Conservation (phyloP, 2,888 invertebrate genomes). For the Clepsis dumicolana region DNA sequence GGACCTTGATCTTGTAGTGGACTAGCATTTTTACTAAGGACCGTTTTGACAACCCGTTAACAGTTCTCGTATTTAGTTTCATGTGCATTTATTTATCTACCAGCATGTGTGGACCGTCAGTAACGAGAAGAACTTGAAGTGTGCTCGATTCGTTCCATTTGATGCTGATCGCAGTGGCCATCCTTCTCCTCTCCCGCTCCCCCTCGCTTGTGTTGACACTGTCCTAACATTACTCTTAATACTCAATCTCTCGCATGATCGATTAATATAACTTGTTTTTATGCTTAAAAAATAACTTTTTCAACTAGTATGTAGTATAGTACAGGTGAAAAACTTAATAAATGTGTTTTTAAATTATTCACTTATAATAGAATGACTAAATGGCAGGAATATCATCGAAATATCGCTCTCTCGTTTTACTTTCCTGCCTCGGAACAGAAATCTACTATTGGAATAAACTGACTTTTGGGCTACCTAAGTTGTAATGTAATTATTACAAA, state of each 20-base stretch:
- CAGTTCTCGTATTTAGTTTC: slow-evolving; percentile 75
- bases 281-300: slow-evolving; percentile 71
- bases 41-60: slow-evolving; percentile 69
- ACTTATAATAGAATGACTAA: slow-evolving; percentile 28
- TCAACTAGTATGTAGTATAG: slow-evolving; percentile 15
- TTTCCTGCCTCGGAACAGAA: neutral
- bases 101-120: slow-evolving; percentile 78
- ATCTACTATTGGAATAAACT: neutral
- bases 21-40: slow-evolving; percentile 73
- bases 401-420: neutral
- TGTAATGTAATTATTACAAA: neutral
- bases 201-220: slow-evolving; percentile 54
- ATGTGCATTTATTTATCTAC: slow-evolving; percentile 73
- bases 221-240: slow-evolving; percentile 49
- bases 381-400: slow-evolving; percentile 6
- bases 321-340: neutral
- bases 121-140: slow-evolving; percentile 69
- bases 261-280: slow-evolving; percentile 42
- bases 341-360: neutral
- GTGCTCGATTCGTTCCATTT: slow-evolving; percentile 58
- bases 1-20: slow-evolving; percentile 80
- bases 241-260: slow-evolving; percentile 59
- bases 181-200: slow-evolving; percentile 53
- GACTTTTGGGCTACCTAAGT: neutral
- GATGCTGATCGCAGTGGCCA: slow-evolving; percentile 53